Conservation (phyloP, 2,113 vertebrate species). For the Myiozetetes cayanensis region DNA sequence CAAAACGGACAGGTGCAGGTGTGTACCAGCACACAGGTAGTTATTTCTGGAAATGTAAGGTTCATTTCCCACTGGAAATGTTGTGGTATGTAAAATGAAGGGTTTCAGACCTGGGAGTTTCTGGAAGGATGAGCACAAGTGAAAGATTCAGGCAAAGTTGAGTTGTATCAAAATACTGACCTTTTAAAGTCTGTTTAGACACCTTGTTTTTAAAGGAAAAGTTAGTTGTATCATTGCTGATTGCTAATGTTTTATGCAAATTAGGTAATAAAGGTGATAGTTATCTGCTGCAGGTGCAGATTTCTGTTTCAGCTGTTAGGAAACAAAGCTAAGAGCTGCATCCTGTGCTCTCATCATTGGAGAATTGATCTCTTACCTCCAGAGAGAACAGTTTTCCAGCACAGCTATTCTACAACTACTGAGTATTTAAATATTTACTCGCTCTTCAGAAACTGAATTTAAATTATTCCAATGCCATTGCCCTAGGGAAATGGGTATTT, state of each 20-base stretch:
- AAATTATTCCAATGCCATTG: constrained; percentile 4
- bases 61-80: constrained; percentile 12
- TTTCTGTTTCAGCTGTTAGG: constrained; percentile 55
- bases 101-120: not conserved
- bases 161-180: not conserved
- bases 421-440: constrained; percentile 59
- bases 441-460: constrained; percentile 17
- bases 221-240: not conserved
- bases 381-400: constrained; percentile 27
- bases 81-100: not conserved
- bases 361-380: constrained; percentile 53
- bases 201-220: not conserved
- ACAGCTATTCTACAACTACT: not conserved
- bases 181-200: not conserved
- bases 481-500: not conserved
- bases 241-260: constrained; percentile 57
- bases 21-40: not conserved
- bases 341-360: constrained; percentile 30
- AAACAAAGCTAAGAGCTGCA: constrained; percentile 39
- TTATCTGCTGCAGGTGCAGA: constrained; percentile 59
- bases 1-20: not conserved
- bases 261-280: constrained; percentile 58
- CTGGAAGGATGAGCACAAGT: not conserved
- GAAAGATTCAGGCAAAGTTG: not conserved
- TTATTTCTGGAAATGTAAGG: constrained; percentile 8